Conservation (phyloP, 1,140 invertebrate species). For the Diorhabda elongata region DNA sequence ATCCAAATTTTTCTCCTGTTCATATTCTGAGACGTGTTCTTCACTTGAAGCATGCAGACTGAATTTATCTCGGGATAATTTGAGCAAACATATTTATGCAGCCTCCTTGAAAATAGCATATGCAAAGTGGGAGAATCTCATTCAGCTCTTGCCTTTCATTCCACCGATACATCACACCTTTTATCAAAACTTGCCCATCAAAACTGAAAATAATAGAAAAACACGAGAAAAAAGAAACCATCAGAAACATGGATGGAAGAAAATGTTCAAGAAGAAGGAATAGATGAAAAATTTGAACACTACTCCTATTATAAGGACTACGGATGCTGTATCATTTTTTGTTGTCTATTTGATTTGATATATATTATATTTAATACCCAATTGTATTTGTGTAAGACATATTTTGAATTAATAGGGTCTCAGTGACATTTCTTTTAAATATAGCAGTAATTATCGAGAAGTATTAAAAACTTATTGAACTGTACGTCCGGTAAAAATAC, state of each 20-base stretch:
- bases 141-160: not conserved
- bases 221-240: not conserved
- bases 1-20: too few species aligned
- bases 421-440: not conserved
- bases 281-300: not conserved
- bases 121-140: not conserved
- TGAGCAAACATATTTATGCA: not conserved
- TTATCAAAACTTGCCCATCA: not conserved
- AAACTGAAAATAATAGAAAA: not conserved
- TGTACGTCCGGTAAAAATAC: not conserved
- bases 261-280: not conserved
- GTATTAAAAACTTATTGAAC: not conserved
- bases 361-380: not conserved
- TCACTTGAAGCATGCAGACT: not conserved
- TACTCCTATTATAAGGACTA: not conserved
- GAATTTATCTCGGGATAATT: not conserved
- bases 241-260: not conserved
- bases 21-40: too few species aligned
- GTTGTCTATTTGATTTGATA: not conserved
- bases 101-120: not conserved
- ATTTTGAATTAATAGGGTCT: not conserved
- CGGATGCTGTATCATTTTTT: too few species aligned
- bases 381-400: not conserved
- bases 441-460: not conserved
- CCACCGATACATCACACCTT: not conserved